Percentiles rank a stretch among this genome's conserved stretches.
Conservation (phyloP, 1,140 invertebrate genomes). For the Neodiprion virginianus region DNA sequence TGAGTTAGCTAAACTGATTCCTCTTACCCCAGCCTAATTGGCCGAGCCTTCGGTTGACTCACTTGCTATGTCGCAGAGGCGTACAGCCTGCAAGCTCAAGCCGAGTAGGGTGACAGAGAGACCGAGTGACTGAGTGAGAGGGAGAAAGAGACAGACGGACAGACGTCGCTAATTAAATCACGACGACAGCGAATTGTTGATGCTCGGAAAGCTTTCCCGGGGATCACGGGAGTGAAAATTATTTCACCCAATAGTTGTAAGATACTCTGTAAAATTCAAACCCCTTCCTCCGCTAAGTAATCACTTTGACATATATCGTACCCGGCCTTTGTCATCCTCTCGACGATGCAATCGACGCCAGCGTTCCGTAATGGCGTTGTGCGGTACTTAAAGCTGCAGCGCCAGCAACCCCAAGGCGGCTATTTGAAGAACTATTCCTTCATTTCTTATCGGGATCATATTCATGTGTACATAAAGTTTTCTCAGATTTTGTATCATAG, state of each 20-base stretch:
- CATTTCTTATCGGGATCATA: too few species aligned
- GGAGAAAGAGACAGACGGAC: not conserved
- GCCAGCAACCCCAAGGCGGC: too few species aligned
- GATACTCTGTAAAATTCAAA: not conserved
- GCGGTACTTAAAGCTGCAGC: too few species aligned
- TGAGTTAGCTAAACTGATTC: conserved; percentile 40
- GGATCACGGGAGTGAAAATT: not conserved
- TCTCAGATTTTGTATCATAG: too few species aligned
- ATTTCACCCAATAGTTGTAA: not conserved
- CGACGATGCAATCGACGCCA: too few species aligned
- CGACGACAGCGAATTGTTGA: not conserved
- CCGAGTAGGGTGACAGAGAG: not conserved
- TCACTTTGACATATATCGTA: too few species aligned
- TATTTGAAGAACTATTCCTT: too few species aligned
- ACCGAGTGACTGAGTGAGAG: not conserved
- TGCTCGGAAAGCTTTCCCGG: not conserved
- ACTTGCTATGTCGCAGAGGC: conserved; percentile 10
- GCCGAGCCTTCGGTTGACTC: conserved; percentile 33
- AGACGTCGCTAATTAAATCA: not conserved
- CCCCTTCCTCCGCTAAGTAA: not conserved
- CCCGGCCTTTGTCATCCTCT: too few species aligned
- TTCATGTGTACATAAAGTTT: too few species aligned
- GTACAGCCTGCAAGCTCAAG: too few species aligned
- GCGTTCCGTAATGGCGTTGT: too few species aligned
- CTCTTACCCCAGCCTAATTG: conserved; percentile 39